Evolutionary conservation across 2,113 vertebrate genomes (phyloP).

Genomic region (Megaleporinus macrocephalus): DNA sequence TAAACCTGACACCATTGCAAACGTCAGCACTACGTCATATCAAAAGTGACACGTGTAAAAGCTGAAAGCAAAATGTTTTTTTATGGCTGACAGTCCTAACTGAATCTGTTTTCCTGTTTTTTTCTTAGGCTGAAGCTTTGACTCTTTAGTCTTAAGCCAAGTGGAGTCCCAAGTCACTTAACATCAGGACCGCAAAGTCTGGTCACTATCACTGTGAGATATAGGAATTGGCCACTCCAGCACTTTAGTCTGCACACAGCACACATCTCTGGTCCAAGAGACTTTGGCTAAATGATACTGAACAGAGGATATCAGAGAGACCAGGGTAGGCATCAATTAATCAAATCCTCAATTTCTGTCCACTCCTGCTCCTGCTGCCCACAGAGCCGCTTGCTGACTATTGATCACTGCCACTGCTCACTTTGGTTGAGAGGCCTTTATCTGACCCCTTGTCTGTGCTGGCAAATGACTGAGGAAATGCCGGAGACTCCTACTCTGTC

Average conservation of each 20-base stretch:
- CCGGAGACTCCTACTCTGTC: slow-evolving; percentile 20
- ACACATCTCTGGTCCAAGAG: neutral
- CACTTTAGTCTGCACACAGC: neutral
- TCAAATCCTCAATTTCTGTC: slow-evolving; percentile 4
- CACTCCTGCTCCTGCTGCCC: neutral
- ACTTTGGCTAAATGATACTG: neutral
- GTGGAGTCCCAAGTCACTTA: too few species aligned
- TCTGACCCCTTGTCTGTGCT: slow-evolving; percentile 8
- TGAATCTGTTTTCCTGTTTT: too few species aligned
- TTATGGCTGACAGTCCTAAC: too few species aligned
- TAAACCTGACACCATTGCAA: too few species aligned
- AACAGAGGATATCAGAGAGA: neutral
- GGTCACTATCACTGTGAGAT: too few species aligned
- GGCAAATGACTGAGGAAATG: slow-evolving; percentile 28
- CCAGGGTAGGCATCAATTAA: neutral
- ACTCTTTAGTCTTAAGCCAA: too few species aligned
- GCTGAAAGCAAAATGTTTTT: too few species aligned
- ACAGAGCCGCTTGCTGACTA: neutral
- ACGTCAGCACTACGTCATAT: too few species aligned
- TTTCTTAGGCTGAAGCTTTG: too few species aligned
- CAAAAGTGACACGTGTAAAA: too few species aligned
- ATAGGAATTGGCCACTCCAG: too few species aligned
- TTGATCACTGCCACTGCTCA: neutral
- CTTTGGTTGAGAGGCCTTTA: neutral
- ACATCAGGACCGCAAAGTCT: too few species aligned